phyloP scores from a whole-genome alignment of 92 coral and sea anemone species.

The Porites lobata region DNA sequence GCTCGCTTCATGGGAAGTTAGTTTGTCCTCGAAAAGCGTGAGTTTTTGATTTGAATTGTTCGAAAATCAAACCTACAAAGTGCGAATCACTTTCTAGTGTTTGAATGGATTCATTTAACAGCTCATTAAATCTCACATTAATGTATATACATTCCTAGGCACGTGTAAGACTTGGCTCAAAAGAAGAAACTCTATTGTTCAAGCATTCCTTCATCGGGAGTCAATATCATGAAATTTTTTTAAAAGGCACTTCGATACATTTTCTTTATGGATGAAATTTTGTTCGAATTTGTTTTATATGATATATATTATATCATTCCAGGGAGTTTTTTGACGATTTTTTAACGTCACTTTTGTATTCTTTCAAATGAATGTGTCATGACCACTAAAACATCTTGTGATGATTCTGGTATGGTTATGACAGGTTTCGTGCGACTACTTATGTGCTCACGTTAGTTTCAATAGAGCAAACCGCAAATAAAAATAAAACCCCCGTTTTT shows the following conservation, averaged over 20 bases:
- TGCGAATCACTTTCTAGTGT: background rate
- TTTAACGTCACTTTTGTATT: too few species aligned
- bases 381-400: background rate
- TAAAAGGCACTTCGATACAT: background rate
- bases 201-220: slow-evolving; percentile 4
- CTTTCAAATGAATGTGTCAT: background rate
- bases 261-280: background rate
- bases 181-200: background rate
- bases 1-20: slow-evolving; percentile 6
- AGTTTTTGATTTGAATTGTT: too few species aligned
- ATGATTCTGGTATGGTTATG: background rate
- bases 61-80: background rate
- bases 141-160: slow-evolving; percentile 20
- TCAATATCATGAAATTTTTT: background rate
- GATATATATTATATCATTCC: too few species aligned
- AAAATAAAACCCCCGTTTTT: background rate
- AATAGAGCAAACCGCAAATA: background rate
- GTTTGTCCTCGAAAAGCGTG: background rate
- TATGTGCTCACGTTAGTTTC: slow-evolving; percentile 2
- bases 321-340: too few species aligned
- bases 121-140: slow-evolving; percentile 9
- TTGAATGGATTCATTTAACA: slow-evolving; percentile 23
- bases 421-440: slow-evolving; percentile 4
- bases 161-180: background rate
- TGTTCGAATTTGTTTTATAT: too few species aligned